phyloP scores from a whole-genome alignment of 2,888 invertebrate genomes.

The Agonopterix alstromeriana region DNA sequence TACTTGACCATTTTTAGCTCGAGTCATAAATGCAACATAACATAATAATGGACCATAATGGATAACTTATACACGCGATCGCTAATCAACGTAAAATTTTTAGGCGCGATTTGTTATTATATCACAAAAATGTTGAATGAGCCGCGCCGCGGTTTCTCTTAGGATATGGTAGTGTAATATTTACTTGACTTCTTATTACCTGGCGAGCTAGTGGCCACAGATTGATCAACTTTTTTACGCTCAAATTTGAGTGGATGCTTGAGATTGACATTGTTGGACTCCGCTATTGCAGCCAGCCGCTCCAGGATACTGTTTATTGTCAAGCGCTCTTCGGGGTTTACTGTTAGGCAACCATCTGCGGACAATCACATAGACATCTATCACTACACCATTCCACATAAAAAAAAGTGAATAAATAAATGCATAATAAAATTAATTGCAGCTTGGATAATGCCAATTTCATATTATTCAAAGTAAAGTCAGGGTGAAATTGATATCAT shows the following conservation, averaged over 20 bases:
- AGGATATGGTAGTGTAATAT: constrained; percentile 78
- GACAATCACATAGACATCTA: constrained; percentile 28
- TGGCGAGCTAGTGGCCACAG: constrained; percentile 79
- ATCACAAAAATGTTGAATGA: constrained; percentile 32
- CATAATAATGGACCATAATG: constrained; percentile 52
- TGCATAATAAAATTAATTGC: too few species aligned
- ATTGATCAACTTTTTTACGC: constrained; percentile 79
- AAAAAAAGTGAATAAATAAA: too few species aligned
- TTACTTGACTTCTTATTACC: constrained; percentile 79
- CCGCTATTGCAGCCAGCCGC: constrained; percentile 91
- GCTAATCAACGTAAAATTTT: constrained; percentile 22
- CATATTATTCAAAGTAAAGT: too few species aligned
- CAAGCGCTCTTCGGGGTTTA: constrained; percentile 89
- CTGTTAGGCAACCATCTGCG: constrained; percentile 85
- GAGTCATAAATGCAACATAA: constrained; percentile 66
- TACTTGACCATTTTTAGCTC: constrained; percentile 77
- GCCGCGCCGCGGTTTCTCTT: constrained; percentile 45
- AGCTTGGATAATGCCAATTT: too few species aligned
- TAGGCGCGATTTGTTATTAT: constrained; percentile 25
- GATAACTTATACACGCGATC: constrained; percentile 33
- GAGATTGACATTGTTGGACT: constrained; percentile 88
- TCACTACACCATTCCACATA: too few species aligned
- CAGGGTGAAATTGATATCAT: too few species aligned
- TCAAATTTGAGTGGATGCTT: constrained; percentile 86
- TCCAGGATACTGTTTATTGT: constrained; percentile 88